These are phyloP conservation scores for Hyposoter didymator DNA, from an alignment of 2,888 invertebrate species.

Conservation along the genomic window DNA sequence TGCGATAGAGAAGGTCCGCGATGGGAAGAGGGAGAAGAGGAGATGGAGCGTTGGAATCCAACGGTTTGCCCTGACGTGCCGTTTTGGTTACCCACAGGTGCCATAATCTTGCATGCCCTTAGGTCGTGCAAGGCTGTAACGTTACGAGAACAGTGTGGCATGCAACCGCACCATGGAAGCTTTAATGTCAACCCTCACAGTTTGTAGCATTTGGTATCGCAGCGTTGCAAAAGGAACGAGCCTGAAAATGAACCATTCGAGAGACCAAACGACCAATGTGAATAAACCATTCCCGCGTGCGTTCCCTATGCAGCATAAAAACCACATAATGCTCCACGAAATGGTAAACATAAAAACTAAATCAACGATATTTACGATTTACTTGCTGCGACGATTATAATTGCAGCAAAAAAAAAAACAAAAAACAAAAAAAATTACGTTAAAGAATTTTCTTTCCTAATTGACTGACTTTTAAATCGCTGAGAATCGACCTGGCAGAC, in stretches of 20 bases:
- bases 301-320: neutral
- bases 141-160: constrained; percentile 32
- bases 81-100: constrained; percentile 79
- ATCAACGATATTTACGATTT: constrained; percentile 11
- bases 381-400: neutral
- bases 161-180: constrained; percentile 36
- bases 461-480: neutral
- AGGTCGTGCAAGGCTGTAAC: constrained; percentile 51
- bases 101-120: constrained; percentile 75
- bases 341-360: neutral
- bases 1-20: constrained; percentile 54
- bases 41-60: constrained; percentile 55
- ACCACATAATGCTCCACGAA: neutral
- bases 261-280: constrained; percentile 38
- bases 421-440: neutral
- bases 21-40: constrained; percentile 53
- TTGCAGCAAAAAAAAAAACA: neutral
- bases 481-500: neutral
- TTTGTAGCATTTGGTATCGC: constrained; percentile 51
- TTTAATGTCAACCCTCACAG: constrained; percentile 40
- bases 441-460: neutral
- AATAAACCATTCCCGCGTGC: neutral
- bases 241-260: constrained; percentile 61
- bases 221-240: constrained; percentile 41
- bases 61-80: constrained; percentile 75